phyloP scores from a whole-genome alignment of 2,888 invertebrate genomes.

The Drosophila robusta region DNA sequence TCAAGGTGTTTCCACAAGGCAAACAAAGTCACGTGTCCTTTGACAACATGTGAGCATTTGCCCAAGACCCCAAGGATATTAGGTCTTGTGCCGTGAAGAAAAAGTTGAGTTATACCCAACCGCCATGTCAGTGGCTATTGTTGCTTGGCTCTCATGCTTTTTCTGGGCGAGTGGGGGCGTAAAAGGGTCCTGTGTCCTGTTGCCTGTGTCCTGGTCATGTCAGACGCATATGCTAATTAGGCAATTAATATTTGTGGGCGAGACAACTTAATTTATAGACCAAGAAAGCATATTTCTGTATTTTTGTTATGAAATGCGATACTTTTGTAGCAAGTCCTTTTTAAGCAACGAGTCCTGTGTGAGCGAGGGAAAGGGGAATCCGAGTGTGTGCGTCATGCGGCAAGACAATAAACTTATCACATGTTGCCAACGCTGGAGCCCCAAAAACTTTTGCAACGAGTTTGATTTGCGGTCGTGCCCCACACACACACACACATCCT shows the following conservation, averaged over 20 bases:
- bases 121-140: slow-evolving; percentile 32
- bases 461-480: slow-evolving; percentile 74
- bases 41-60: slow-evolving; percentile 58
- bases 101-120: slow-evolving; percentile 18
- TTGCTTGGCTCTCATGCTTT: slow-evolving; percentile 17
- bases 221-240: slow-evolving; percentile 85
- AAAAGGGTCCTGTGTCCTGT: slow-evolving; percentile 30
- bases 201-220: slow-evolving; percentile 58
- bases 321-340: slow-evolving; percentile 54
- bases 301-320: slow-evolving; percentile 65
- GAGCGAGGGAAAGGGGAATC: neutral
- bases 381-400: slow-evolving; percentile 60
- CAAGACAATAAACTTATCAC: slow-evolving; percentile 81
- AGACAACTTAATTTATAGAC: slow-evolving; percentile 82
- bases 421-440: slow-evolving; percentile 60
- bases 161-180: neutral
- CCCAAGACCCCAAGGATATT: slow-evolving; percentile 20
- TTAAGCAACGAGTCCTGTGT: slow-evolving; percentile 14
- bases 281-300: slow-evolving; percentile 68
- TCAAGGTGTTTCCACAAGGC: slow-evolving; percentile 42
- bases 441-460: slow-evolving; percentile 66
- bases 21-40: slow-evolving; percentile 70
- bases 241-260: slow-evolving; percentile 85
- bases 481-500: slow-evolving; percentile 23
- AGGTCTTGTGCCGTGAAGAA: slow-evolving; percentile 22